Evolutionary conservation across 1,140 invertebrate species (phyloP).

Genomic region (Ostrea edulis): DNA sequence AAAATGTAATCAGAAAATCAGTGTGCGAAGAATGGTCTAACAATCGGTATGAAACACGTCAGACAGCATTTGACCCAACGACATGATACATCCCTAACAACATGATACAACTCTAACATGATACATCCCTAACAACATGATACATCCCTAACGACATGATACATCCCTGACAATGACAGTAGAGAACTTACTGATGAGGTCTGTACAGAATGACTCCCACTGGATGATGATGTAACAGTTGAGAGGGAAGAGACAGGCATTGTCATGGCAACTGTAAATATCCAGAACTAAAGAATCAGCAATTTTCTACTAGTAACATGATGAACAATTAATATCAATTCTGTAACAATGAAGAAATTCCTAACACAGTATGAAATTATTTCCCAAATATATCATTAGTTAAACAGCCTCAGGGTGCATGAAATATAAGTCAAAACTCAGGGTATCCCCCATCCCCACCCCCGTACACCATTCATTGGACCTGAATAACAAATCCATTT

Average conservation of each 20-base stretch:
- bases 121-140: not conserved
- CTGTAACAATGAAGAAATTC: not conserved
- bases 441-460: too few relatives aligned
- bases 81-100: not conserved
- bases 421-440: too few relatives aligned
- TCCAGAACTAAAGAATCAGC: not conserved
- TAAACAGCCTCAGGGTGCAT: not conserved
- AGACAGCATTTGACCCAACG: too few relatives aligned
- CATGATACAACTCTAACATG: not conserved
- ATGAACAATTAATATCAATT: not conserved
- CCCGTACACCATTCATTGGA: too few relatives aligned
- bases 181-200: not conserved
- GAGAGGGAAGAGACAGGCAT: not conserved
- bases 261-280: not conserved
- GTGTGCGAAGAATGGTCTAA: too few relatives aligned
- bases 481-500: too few relatives aligned
- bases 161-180: not conserved
- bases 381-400: not conserved
- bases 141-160: not conserved
- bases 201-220: not conserved
- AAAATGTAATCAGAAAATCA: too few relatives aligned
- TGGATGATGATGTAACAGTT: not conserved
- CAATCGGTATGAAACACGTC: too few relatives aligned
- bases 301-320: not conserved
- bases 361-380: not conserved